Evolutionary conservation across 37 sponge, comb jelly and placozoan genomes (phyloP).

Genomic region (Hormiphora californensis): DNA sequence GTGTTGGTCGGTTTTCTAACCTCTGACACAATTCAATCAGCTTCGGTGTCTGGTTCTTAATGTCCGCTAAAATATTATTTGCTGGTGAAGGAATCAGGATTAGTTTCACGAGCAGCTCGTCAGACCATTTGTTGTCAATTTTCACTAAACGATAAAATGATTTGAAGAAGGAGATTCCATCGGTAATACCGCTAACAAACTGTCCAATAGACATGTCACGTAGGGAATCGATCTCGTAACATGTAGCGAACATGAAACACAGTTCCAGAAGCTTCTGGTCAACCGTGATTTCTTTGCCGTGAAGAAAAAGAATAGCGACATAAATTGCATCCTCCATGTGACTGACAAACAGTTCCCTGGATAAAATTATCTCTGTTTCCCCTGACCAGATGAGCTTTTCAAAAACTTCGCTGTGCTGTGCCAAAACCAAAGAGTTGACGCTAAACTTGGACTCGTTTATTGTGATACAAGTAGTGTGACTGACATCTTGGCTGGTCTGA

Average conservation of each 20-base stretch:
- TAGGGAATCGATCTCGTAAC: neutral
- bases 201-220: neutral
- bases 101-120: too few relatives aligned
- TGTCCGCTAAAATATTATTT: neutral
- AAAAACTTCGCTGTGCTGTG: neutral
- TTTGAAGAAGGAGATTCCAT: neutral
- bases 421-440: neutral
- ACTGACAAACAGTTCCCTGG: neutral
- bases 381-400: neutral
- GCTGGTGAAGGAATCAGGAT: neutral
- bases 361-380: neutral
- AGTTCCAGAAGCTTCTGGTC: neutral
- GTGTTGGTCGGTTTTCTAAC: too few relatives aligned
- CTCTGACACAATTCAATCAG: too few relatives aligned
- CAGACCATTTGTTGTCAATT: too few relatives aligned
- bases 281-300: neutral
- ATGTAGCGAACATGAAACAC: neutral
- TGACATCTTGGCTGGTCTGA: neutral
- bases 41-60: neutral
- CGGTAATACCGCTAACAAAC: neutral
- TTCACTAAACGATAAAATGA: neutral
- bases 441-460: neutral
- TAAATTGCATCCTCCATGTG: neutral
- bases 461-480: neutral
- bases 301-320: neutral